These are phyloP conservation scores for Rotaria macrura DNA, from an alignment of 2,888 invertebrate species.

Conservation along the genomic window DNA sequence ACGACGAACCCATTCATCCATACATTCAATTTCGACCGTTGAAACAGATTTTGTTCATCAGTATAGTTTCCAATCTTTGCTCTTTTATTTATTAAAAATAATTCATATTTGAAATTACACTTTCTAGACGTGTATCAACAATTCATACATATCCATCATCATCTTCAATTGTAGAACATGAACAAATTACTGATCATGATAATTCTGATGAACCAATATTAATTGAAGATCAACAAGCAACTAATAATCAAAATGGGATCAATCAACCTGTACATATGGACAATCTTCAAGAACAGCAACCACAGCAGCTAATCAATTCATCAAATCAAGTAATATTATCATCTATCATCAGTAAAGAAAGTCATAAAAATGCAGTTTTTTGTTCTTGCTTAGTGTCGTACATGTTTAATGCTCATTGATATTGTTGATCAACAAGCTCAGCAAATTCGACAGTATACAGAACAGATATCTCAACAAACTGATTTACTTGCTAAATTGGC, in stretches of 20 bases:
- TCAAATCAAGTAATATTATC: conserved; percentile 3
- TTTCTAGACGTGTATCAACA: not conserved
- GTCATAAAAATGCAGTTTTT: not conserved
- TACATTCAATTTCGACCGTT: not conserved
- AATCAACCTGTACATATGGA: too few species aligned
- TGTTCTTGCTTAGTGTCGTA: not conserved
- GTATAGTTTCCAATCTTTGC: not conserved
- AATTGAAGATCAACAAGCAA: not conserved
- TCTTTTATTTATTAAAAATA: not conserved
- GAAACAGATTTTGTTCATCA: conserved; percentile 6
- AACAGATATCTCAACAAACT: not conserved
- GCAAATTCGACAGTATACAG: not conserved
- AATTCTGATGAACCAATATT: not conserved
- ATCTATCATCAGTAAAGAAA: too few species aligned
- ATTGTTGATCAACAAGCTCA: not conserved
- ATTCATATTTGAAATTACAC: not conserved
- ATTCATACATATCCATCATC: not conserved
- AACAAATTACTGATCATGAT: not conserved
- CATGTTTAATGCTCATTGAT: not conserved
- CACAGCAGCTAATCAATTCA: not conserved
- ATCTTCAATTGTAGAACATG: not conserved
- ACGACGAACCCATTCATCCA: not conserved
- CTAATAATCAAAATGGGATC: not conserved
- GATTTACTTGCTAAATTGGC: not conserved
- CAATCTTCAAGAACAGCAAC: too few species aligned